Base-by-base conservation (phyloP, 2,888 invertebrate species). In the Camptogramma bilineatum region DNA sequence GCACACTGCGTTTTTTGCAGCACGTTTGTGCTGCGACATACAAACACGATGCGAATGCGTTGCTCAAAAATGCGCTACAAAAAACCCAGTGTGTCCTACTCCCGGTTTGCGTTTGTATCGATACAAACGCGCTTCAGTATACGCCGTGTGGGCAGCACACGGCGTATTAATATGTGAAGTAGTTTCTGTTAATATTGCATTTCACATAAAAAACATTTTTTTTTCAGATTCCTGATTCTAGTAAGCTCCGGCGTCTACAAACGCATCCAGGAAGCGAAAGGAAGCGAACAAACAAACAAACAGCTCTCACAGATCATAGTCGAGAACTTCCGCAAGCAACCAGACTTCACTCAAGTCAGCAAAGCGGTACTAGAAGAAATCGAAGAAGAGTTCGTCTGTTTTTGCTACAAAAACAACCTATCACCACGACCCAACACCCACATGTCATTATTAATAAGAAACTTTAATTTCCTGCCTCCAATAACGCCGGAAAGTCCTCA, bases 191-290 rank as follows among this genome's bases (percentile, higher is more conserved):
- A n/a, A n/a, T n/a, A n/a, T n/a, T n/a, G n/a, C n/a, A n/a, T n/a
- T n/a, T n/a, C n/a, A 13, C 34, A 24, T 24, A 24, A 24, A 24
- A 4, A 24, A 24, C 4, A 4, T 24, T 24, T 31, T 10, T 34
- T 34, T 86, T 85, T 1, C 83, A 94, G 95, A 79, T 98, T 98
- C 86, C 90, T 98, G 10, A 92, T 98, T 2, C 91, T 98, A 19
- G 97, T 98, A 94, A 97, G 98, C 5, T 95, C 97, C 52, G 98
- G 98, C 0, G 94, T 98, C 0, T 97, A 97, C 84, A 96, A 96
- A 87, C 96, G 97, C 1, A 94, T 98, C 48, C 96, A 97, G 85
- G 97, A 97, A 89, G 95, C 95, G 0, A 95, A 95, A 46, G 94
- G 94, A 39, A 93, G 94, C 57, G 96, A 96, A 74, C 96, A 97